Evolutionary conservation across 2,888 invertebrate genomes (phyloP).

Genomic region (Mimumesa dahlbomi): DNA sequence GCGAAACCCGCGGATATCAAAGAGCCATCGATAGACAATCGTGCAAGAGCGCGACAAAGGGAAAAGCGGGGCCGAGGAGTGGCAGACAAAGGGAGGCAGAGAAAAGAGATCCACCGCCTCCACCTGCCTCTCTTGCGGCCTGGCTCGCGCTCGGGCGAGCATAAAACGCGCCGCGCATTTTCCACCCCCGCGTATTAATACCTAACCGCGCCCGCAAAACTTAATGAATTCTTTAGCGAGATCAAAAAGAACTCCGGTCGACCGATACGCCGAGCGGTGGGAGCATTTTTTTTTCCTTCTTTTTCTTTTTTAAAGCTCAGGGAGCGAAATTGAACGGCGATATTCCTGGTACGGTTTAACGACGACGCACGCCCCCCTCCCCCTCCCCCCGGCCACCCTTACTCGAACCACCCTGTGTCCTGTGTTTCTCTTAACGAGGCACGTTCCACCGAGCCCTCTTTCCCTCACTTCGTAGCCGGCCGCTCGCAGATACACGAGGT

Average conservation of each 20-base stretch:
- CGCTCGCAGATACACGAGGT: constrained; percentile 53
- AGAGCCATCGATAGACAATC: constrained; percentile 61
- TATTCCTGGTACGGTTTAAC: constrained; percentile 75
- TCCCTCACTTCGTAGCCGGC: constrained; percentile 25
- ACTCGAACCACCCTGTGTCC: constrained; percentile 54
- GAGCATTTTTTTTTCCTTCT: constrained; percentile 13
- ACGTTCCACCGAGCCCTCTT: constrained; percentile 58
- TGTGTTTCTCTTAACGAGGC: constrained; percentile 64
- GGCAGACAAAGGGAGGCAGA: constrained; percentile 55
- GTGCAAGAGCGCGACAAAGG: constrained; percentile 50
- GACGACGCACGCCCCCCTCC: constrained; percentile 59
- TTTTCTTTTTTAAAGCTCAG: constrained; percentile 51
- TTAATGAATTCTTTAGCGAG: constrained; percentile 80
- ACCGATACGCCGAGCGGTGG: constrained; percentile 56
- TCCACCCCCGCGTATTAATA: constrained; percentile 78
- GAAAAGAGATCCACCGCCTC: constrained; percentile 56
- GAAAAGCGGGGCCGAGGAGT: constrained; percentile 18
- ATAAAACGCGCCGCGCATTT: constrained; percentile 75
- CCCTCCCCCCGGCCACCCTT: constrained; percentile 35
- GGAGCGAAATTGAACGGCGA: constrained; percentile 73
- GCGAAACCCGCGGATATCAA: constrained; percentile 48
- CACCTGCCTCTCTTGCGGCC: constrained; percentile 51
- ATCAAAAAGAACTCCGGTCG: constrained; percentile 76
- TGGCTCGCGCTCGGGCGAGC: constrained; percentile 66
- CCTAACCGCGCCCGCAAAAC: constrained; percentile 78